Conservation (phyloP, 2,113 vertebrate genomes). For the Tonatia bakeri region DNA sequence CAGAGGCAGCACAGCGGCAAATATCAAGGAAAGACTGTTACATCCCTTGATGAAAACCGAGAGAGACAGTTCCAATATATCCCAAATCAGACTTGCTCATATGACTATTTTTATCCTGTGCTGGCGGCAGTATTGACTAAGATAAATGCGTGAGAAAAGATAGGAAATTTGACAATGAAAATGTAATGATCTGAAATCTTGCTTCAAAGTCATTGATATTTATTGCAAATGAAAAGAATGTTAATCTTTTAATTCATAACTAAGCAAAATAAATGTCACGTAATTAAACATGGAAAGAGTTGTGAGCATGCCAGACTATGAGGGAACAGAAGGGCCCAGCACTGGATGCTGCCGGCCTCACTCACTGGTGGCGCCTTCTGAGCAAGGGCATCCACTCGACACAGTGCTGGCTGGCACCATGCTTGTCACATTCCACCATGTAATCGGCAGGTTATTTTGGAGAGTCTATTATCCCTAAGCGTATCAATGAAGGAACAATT, state of each 20-base stretch:
- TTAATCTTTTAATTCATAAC: not conserved
- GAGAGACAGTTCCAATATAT: not conserved
- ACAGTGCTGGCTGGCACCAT: not conserved
- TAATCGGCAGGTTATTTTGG: not conserved
- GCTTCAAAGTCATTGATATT: not conserved
- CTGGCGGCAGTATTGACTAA: not conserved
- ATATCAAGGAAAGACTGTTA: not conserved
- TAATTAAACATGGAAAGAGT: not conserved
- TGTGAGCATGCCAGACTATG: not conserved
- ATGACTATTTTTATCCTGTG: not conserved
- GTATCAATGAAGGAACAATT: not conserved
- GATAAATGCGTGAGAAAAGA: not conserved
- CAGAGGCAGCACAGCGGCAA: not conserved
- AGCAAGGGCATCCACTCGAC: not conserved
- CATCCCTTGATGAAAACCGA: not conserved
- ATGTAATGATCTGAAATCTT: not conserved
- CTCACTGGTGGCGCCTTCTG: too few species aligned
- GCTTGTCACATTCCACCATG: not conserved
- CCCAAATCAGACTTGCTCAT: not conserved
- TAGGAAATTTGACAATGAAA: not conserved
- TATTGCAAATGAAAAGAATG: not conserved
- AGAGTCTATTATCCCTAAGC: not conserved
- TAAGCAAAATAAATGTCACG: not conserved
- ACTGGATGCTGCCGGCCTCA: not conserved
- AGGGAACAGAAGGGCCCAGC: rapidly evolving